These are phyloP conservation scores for Eciton burchellii DNA, from an alignment of 1,140 invertebrate genomes.

Conservation along the genomic window DNA sequence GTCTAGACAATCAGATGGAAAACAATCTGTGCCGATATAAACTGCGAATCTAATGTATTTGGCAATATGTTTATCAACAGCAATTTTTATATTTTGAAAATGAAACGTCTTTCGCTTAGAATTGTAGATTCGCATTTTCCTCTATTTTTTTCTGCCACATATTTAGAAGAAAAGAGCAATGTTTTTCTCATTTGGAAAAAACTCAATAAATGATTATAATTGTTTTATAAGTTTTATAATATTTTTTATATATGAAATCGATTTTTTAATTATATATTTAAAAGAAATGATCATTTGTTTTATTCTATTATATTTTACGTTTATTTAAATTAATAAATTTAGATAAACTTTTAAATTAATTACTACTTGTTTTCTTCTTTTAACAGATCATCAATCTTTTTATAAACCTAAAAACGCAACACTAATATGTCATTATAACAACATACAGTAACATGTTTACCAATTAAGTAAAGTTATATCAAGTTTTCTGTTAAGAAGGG, in stretches of 20 bases:
- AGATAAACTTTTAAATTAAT: no score
- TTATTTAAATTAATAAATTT: no score
- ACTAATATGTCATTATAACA: not conserved
- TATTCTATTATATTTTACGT: no score
- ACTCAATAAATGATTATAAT: not conserved
- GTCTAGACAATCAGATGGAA: constrained; percentile 46
- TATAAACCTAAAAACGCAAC: not conserved
- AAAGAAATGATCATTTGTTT: no score
- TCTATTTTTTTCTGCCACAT: not conserved
- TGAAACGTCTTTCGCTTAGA: constrained; percentile 51
- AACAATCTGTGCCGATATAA: constrained; percentile 7
- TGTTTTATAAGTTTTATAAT: not conserved
- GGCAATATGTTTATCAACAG: constrained; percentile 9
- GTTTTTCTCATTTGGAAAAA: not conserved
- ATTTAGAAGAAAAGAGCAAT: not conserved
- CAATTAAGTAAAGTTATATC: not conserved
- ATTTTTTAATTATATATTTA: not conserved
- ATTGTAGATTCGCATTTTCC: constrained; percentile 33
- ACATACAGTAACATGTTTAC: not conserved
- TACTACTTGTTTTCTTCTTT: no score
- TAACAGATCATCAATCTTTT: not conserved
- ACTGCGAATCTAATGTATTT: constrained; percentile 35
- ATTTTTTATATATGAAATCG: not conserved
- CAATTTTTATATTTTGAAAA: constrained; percentile 36
- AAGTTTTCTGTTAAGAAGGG: not conserved